Base-by-base conservation (phyloP, 64 coral and sea anemone genomes). In the Cladopsammia gracilis region DNA sequence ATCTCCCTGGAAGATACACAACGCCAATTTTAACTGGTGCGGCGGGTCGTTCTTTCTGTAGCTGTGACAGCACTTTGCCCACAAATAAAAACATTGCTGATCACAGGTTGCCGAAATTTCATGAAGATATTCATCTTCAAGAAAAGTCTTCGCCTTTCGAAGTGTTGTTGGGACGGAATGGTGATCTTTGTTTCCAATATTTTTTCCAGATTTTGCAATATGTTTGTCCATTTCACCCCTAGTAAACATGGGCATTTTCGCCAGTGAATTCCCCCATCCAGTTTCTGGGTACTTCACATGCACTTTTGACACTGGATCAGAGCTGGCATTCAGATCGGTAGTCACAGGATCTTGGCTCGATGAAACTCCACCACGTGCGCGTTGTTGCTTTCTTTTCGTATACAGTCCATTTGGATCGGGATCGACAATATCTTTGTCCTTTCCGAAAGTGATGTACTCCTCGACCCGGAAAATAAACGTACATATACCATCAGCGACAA, bases 391-490 rank as follows among this genome's bases (percentile, higher is more conserved):
- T 76, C 71, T 73, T 62, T 24, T 26, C 7, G 34, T 85, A 49
- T 92, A 86, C 24, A 92, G 73, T 48, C 71, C 49, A 25, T 92
- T 65, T 51, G 54, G 70, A 85, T 92, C 80, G 47, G 80, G 70
- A 86, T 92, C 70, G 13, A 86, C 90, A 19, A 92, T 67, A n/a
- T 74, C 86, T 25, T 92, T 92, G 57, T 76, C 80, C 72, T 24
- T 73, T 16, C 80, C 80, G 16, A 23, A 64, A 3, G 45, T 86
- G 19, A 86, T 25, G 64, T 92, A 76, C 42, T 92, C 79, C 25
- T 92, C 49, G 52, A 85, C 90, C 60, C 70, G 85, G 57, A 92
- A 20, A 92, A 85, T 12, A 69, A 85, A n/a, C n/a, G n/a, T n/a
- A n/a, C n/a, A n/a, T n/a, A n/a, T n/a, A n/a, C n/a, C n/a, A n/a